These are phyloP conservation scores for Lasaia peninsularis DNA, from an alignment of 1,140 invertebrate genomes.

Conservation along the genomic window DNA sequence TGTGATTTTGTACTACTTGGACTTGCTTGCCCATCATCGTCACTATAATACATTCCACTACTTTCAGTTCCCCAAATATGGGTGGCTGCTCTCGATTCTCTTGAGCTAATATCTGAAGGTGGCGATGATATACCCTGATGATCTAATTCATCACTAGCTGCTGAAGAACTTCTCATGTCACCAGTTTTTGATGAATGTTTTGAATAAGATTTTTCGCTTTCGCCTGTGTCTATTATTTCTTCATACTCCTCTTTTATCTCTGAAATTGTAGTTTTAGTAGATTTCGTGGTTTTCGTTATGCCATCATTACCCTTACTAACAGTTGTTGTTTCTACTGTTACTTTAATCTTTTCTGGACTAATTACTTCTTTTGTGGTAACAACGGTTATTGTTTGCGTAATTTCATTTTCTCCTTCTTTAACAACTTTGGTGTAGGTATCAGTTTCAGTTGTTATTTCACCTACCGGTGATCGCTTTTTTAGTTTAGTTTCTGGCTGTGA, in stretches of 20 bases:
- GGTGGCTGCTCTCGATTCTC: constrained; percentile 74
- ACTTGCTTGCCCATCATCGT: constrained; percentile 68
- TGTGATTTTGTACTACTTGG: constrained; percentile 83
- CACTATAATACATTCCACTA: constrained; percentile 67
- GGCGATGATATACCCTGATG: constrained; percentile 72
- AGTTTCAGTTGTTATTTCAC: constrained; percentile 73
- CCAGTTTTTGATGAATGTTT: constrained; percentile 70
- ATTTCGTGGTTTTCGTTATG: constrained; percentile 73
- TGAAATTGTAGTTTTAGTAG: constrained; percentile 73
- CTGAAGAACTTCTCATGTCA: constrained; percentile 78
- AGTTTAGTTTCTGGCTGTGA: constrained; percentile 37
- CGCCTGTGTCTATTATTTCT: constrained; percentile 65
- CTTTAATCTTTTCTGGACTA: constrained; percentile 70
- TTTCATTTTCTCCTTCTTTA: constrained; percentile 69
- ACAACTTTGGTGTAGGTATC: constrained; percentile 71
- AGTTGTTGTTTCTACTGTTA: constrained; percentile 73
- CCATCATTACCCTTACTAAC: constrained; percentile 70
- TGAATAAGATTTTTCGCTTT: constrained; percentile 69
- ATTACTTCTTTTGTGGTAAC: constrained; percentile 72
- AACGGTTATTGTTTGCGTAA: constrained; percentile 70
- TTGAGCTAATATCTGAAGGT: constrained; percentile 79
- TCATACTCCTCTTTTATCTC: constrained; percentile 74
- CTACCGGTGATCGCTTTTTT: constrained; percentile 64
- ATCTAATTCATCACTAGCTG: constrained; percentile 79
- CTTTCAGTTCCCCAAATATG: constrained; percentile 71